These are phyloP conservation scores for Lingula anatina DNA, from an alignment of 2,888 invertebrate genomes.

Conservation along the genomic window DNA sequence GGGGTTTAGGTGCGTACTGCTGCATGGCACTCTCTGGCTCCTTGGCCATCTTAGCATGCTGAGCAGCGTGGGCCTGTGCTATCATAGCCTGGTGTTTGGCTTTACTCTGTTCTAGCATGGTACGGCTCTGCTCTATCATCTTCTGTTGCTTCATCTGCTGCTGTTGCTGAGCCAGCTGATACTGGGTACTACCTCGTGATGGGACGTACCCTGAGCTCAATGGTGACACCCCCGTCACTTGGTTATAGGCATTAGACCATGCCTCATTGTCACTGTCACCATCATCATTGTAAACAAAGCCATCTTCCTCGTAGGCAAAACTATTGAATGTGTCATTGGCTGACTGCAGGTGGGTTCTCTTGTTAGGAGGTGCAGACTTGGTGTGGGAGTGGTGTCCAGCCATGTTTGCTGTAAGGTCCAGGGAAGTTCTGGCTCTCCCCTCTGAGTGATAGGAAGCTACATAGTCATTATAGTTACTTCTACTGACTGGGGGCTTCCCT, in stretches of 20 bases:
- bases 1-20: constrained; percentile 35
- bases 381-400: no score
- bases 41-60: constrained; percentile 10
- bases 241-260: constrained; percentile 31
- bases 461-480: no score
- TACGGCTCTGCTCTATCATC: constrained; percentile 16
- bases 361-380: no score
- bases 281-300: no score
- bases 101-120: constrained; percentile 43
- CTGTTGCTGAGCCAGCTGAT: constrained; percentile 31
- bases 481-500: no score
- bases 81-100: constrained; percentile 50
- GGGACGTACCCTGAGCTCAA: constrained; percentile 24
- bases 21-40: constrained; percentile 13
- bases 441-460: no score
- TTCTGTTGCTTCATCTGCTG: constrained; percentile 30
- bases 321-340: constrained; percentile 42
- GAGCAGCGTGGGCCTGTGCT: constrained; percentile 46
- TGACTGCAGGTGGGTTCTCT: constrained; percentile 25
- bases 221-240: constrained; percentile 33
- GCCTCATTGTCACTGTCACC: no score
- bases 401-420: no score
- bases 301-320: constrained; percentile 34
- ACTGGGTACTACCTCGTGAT: constrained; percentile 32
- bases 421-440: no score